These are phyloP conservation scores for Drosophila hydei DNA, from an alignment of 1,140 invertebrate species.

Conservation along the genomic window DNA sequence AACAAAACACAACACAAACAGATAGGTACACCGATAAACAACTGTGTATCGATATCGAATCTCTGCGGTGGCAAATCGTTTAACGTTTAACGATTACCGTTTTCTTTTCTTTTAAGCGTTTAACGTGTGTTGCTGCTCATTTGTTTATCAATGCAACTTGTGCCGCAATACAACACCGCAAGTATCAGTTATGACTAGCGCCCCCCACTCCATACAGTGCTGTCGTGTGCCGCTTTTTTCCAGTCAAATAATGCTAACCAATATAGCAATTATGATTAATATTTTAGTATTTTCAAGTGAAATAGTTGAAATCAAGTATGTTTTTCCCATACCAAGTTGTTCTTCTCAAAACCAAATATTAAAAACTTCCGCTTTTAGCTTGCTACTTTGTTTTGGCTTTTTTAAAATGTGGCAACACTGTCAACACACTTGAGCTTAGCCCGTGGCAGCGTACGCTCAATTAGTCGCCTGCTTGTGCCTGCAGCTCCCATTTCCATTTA, in stretches of 20 bases:
- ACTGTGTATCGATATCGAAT: conserved; percentile 57
- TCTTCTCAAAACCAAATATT: too few species aligned
- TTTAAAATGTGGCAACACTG: neutral
- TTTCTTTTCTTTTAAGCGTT: conserved; percentile 42
- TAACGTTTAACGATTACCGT: conserved; percentile 72
- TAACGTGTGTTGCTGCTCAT: conserved; percentile 69
- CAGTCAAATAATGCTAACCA: neutral
- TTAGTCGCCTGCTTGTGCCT: conserved; percentile 25
- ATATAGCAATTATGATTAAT: neutral
- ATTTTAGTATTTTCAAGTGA: too few species aligned
- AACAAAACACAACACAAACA: conserved; percentile 21
- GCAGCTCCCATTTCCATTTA: conserved; percentile 51
- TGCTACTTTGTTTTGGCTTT: too few species aligned
- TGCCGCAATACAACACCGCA: conserved; percentile 54
- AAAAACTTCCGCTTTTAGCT: too few species aligned
- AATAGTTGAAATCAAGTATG: too few species aligned
- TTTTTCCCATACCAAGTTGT: too few species aligned
- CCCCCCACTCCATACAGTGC: neutral
- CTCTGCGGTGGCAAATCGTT: conserved; percentile 70
- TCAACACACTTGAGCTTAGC: neutral
- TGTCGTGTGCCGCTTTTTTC: neutral
- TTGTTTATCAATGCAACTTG: conserved; percentile 68
- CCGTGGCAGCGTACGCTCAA: conserved; percentile 29
- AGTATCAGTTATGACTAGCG: conserved; percentile 13
- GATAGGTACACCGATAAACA: conserved; percentile 55